Percentiles rank a stretch among this genome's conserved stretches.
phyloP scores from a whole-genome alignment of 2,113 vertebrate genomes.

The Nothobranchius kuhntae region DNA sequence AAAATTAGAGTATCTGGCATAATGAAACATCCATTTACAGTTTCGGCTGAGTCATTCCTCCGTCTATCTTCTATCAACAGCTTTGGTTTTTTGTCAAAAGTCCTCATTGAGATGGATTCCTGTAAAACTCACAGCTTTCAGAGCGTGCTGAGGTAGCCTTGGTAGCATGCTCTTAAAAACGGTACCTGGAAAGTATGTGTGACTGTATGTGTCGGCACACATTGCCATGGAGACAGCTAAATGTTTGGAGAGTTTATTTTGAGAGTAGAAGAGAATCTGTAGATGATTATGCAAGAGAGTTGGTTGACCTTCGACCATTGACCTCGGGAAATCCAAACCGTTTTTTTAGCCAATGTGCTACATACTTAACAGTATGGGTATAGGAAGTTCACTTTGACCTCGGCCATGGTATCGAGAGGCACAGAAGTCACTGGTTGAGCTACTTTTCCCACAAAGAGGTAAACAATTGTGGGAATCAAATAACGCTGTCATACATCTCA shows the following conservation, averaged over 20 bases:
- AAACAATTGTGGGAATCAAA: neutral
- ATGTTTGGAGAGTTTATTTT: conserved; percentile 38
- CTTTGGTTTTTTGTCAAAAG: too few relatives aligned
- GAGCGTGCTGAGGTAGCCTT: neutral
- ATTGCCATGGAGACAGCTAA: conserved; percentile 46
- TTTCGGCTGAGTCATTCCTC: too few relatives aligned
- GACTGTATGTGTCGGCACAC: conserved; percentile 31
- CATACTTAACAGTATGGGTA: conserved; percentile 2
- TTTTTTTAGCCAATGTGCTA: conserved; percentile 22
- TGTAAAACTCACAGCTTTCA: conserved; percentile 28
- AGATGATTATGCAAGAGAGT: conserved; percentile 40
- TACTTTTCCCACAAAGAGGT: too few relatives aligned
- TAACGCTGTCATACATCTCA: too few relatives aligned
- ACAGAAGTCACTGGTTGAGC: too few relatives aligned
- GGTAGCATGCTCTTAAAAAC: conserved; percentile 31
- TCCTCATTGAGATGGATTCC: neutral
- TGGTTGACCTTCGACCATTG: conserved; percentile 37
- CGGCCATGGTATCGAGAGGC: neutral
- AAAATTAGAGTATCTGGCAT: too few relatives aligned
- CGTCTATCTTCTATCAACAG: too few relatives aligned
- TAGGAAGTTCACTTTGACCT: conserved; percentile 45
- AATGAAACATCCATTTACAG: too few relatives aligned
- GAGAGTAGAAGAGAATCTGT: neutral
- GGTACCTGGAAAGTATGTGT: conserved; percentile 54
- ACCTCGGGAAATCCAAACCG: conserved; percentile 13